phyloP scores from a whole-genome alignment of 37 sponge, comb jelly and placozoan species.

The Cliona cf. orientalis region DNA sequence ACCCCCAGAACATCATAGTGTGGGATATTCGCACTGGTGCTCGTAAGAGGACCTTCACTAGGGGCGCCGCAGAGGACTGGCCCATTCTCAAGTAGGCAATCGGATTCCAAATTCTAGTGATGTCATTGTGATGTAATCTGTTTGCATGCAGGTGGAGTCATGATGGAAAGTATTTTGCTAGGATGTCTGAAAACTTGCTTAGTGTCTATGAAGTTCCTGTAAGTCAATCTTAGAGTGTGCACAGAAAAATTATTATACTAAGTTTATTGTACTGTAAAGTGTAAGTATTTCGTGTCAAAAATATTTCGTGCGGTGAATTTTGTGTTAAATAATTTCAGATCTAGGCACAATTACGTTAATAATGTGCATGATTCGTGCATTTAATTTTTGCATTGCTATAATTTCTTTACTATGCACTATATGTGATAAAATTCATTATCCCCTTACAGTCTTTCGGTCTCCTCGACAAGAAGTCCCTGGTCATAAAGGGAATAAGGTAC shows the following conservation, averaged over 20 bases:
- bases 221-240: constrained; percentile 37
- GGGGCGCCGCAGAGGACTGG: constrained; percentile 80
- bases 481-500: constrained; percentile 73
- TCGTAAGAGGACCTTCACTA: constrained; percentile 77
- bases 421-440: constrained; percentile 1
- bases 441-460: constrained; percentile 66
- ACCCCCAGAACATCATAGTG: constrained; percentile 82
- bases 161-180: constrained; percentile 88
- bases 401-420: background rate
- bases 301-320: no score
- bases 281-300: no score
- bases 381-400: no score
- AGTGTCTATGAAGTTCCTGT: constrained; percentile 88
- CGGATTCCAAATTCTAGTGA: background rate
- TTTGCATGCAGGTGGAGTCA: constrained; percentile 83
- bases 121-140: background rate
- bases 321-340: no score
- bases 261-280: no score
- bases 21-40: constrained; percentile 86
- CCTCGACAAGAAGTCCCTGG: constrained; percentile 82
- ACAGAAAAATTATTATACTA: no score
- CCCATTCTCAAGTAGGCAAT: constrained; percentile 91
- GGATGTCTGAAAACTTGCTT: constrained; percentile 71
- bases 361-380: no score
- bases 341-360: no score